phyloP scores from a whole-genome alignment of 2,797 vertebrate species.

The Fundulus diaphanus region DNA sequence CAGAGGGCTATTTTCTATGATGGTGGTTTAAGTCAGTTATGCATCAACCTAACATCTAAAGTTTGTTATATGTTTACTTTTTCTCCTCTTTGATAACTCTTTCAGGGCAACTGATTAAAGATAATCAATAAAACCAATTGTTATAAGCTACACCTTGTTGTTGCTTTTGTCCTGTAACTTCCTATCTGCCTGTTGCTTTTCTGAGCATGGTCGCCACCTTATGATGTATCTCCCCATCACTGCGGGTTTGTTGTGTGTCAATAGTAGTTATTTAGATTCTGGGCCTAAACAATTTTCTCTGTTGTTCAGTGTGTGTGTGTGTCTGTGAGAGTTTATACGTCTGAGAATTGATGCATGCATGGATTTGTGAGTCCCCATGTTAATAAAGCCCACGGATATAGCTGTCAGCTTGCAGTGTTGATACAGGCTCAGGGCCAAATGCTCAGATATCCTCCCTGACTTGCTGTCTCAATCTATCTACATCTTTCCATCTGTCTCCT shows the following conservation, averaged over 20 bases:
- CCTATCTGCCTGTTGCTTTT: conserved; percentile 2
- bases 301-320: conserved; percentile 20
- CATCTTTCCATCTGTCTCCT: conserved; percentile 71
- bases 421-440: conserved; percentile 75
- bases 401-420: conserved; percentile 78
- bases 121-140: neutral
- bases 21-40: neutral
- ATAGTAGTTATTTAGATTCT: conserved; percentile 42
- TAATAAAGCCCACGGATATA: conserved; percentile 79
- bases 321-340: conserved; percentile 21
- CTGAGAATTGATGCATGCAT: conserved; percentile 14
- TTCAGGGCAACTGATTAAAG: neutral
- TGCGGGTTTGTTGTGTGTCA: conserved; percentile 3
- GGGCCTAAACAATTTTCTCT: conserved; percentile 32
- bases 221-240: neutral
- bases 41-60: neutral
- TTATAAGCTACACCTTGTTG: too few relatives aligned
- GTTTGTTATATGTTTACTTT: neutral
- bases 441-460: conserved; percentile 67
- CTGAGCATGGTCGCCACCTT: neutral
- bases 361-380: conserved; percentile 67
- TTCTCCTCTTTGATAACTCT: neutral
- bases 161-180: neutral
- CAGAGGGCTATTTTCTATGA: neutral
- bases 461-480: conserved; percentile 68